Evolutionary conservation across 2,888 invertebrate species (phyloP), one percentile per base, ranked within the genome.

Genomic region (Abscondita cerata): DNA sequence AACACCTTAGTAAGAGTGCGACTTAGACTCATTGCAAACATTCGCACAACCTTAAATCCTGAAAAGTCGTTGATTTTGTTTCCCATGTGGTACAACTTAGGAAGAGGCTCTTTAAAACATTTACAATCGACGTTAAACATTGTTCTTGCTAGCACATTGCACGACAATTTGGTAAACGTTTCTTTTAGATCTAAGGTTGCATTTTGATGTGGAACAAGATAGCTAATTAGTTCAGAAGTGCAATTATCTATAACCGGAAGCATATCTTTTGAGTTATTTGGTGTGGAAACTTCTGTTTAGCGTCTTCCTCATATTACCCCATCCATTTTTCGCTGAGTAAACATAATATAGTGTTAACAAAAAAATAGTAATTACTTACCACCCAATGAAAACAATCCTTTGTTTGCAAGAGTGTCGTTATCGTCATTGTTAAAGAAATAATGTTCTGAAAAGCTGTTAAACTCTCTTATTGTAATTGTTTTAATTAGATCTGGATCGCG

Each of bases 51-150:
- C 19, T 16, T 44, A 5, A 15, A 8, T 11, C 44, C 18, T 1
- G 44, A 15, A 44, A 18, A 44, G 18, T 44, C 44, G n/a, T 44
- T 44, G 18, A 44, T 16, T 44, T 44, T 8, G 18, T 44, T 44
- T 19, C 18, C 44, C 16, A 44, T 18, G 4, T 11, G 19, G 8
- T 18, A 44, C 2, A 44, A 18, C 19, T 13, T 4, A 19, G 16
- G 15, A 16, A 11, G 3, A 18, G 18, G 18, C n/a, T 44, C 18
- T 44, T 44, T 18, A 18, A 44, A 19, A 18, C 44, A 44, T n/a
- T 44, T 44, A n/a, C 16, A 18, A 15, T 3, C n/a, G 2, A 18
- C 19, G 11, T 19, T 19, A 18, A 44, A 18, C 16, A 44, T 44
- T 9, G 44, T 44, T 11, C 11, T 44, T 5, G 18, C 18, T 18